Base-by-base conservation (phyloP, 2,113 vertebrate species). In the Gila orcuttii region DNA sequence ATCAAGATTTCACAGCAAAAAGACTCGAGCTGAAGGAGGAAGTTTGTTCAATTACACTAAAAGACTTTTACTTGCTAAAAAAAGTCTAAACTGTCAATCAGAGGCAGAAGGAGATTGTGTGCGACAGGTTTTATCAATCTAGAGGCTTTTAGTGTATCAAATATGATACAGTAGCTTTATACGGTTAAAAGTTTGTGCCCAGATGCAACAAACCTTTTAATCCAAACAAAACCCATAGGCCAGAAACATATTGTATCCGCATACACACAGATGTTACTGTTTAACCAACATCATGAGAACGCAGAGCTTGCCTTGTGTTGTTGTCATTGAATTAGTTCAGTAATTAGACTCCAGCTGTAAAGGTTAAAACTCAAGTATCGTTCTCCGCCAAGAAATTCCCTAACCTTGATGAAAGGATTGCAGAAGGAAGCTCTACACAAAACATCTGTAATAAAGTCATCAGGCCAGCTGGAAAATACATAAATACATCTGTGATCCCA, bases 361-460 rank as follows among this genome's bases (percentile, higher is more conserved):
- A 74, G 39, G 11, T 74, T 25, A 25, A 45, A 25, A 25, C 42
- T 25, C 19, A 42, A 73, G 6, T 25, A 13, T 74, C 10, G 23
- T 15, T 45, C 23, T 42, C 15, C 33, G 64, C 15, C 31, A 3
- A 3, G 1, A 74, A n/a, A 45, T 45, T 45, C 69, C 39, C 71
- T 15, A 25, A 74, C 71, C 42, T 73, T 39, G 45, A n/a, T 5
- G 11, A 73, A 71, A n/a, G 66, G 62, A 71, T 36, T 19, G 68
- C 68, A 69, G 19, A 23, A 66, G 64, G 64, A 68, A 42, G 21
- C 21, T 21, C 39, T 45, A 74, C 25, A 75, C 12, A 45, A 75
- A 74, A 75, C 71, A 75, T 75, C 71, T 75, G 42, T 75, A 78
- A 78, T 78, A 36, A 78, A 78, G 9, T 3, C 52, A 78, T 78